These are phyloP conservation scores for Tinea pellionella DNA, from an alignment of 2,888 invertebrate genomes.

Conservation along the genomic window DNA sequence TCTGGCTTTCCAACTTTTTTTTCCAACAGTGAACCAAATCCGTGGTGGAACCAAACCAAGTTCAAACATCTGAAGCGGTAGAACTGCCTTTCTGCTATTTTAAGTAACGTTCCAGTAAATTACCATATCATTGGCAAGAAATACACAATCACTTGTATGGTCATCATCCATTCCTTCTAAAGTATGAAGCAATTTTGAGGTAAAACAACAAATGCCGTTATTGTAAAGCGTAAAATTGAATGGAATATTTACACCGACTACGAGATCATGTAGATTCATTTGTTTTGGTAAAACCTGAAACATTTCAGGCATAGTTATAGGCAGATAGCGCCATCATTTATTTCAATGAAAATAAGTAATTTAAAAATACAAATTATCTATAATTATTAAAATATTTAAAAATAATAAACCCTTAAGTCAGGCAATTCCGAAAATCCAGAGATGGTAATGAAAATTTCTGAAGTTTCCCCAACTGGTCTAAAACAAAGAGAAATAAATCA, in stretches of 20 bases:
- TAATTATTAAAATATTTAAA: too few species aligned
- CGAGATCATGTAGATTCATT: conserved; percentile 46
- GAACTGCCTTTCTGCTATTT: too few species aligned
- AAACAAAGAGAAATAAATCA: not conserved
- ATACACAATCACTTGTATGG: conserved; percentile 30
- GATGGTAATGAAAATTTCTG: conserved; percentile 46
- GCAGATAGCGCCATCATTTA: too few species aligned
- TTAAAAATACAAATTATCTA: too few species aligned
- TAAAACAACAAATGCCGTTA: conserved; percentile 45
- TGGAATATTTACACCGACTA: conserved; percentile 37
- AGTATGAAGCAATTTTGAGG: conserved; percentile 41
- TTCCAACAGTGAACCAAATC: too few species aligned
- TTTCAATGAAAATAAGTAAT: too few species aligned
- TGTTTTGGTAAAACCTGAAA: conserved; percentile 46
- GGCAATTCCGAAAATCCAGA: conserved; percentile 54
- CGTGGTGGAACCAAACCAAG: too few species aligned
- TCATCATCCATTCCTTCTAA: conserved; percentile 53
- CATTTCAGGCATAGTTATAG: too few species aligned
- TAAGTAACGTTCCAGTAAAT: too few species aligned
- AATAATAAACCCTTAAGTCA: conserved; percentile 53
- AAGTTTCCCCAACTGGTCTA: conserved; percentile 54
- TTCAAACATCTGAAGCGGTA: too few species aligned
- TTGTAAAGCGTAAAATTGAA: conserved; percentile 45
- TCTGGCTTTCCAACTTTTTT: too few species aligned
- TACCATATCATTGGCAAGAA: not conserved